phyloP scores from a whole-genome alignment of 2,888 invertebrate species.

The Marronus borbonicus region DNA sequence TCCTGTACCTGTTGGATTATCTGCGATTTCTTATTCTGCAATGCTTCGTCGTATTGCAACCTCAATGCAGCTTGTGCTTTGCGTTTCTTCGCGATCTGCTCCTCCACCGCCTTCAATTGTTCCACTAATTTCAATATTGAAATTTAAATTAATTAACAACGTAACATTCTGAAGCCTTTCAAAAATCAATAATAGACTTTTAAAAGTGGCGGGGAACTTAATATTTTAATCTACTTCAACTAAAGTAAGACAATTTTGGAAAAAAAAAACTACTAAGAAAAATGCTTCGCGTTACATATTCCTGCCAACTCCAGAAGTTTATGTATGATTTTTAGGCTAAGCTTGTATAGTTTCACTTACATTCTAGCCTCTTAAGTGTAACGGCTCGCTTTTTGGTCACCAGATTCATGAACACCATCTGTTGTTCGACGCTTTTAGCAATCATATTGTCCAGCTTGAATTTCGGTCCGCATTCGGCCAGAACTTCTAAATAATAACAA shows the following conservation, averaged over 20 bases:
- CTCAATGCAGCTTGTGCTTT: conserved; percentile 62
- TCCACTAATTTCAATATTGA: conserved; percentile 61
- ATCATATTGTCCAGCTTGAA: conserved; percentile 62
- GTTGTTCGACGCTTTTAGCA: conserved; percentile 58
- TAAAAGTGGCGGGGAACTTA: too few species aligned
- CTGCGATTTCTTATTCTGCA: conserved; percentile 62
- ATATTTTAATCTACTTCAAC: too few species aligned
- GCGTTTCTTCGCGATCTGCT: conserved; percentile 62
- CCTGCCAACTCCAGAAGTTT: too few species aligned
- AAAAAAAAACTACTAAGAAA: too few species aligned
- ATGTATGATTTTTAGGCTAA: not conserved
- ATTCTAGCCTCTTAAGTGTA: conserved; percentile 65
- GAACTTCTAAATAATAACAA: conserved; percentile 65
- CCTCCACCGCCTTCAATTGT: conserved; percentile 61
- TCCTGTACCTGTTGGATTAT: conserved; percentile 63
- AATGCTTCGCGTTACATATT: too few species aligned
- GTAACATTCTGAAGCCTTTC: not conserved
- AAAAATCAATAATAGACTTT: too few species aligned
- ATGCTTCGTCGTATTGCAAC: conserved; percentile 64
- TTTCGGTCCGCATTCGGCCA: conserved; percentile 63
- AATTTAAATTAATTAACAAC: not conserved
- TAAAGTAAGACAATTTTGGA: too few species aligned
- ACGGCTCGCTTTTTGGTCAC: conserved; percentile 65
- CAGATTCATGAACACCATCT: conserved; percentile 61
- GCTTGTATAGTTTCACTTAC: conserved; percentile 59